Percentiles rank a stretch among this genome's conserved stretches.
Evolutionary conservation across 1,140 invertebrate species (phyloP).

Genomic region (Trichonephila clavipes): DNA sequence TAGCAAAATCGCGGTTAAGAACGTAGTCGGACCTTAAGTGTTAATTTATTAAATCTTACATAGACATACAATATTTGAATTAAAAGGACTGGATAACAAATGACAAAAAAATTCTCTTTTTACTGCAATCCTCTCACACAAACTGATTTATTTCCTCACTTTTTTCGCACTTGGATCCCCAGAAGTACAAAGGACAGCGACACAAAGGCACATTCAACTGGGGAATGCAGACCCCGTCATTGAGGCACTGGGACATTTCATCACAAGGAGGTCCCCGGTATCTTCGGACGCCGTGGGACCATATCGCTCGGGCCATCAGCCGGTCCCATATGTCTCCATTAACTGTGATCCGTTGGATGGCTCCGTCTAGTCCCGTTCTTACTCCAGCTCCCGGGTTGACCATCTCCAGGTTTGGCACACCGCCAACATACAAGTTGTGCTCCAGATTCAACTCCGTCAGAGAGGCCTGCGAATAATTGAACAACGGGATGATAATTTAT

Average conservation of each 20-base stretch:
- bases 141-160: conserved; percentile 82
- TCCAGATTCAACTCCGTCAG: conserved; percentile 92
- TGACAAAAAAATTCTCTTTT: too few relatives aligned
- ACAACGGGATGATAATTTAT: conserved; percentile 9
- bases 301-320: conserved; percentile 80
- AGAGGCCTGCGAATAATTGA: conserved; percentile 82
- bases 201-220: conserved; percentile 85
- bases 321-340: conserved; percentile 86
- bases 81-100: too few relatives aligned
- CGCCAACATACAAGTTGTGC: conserved; percentile 91
- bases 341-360: conserved; percentile 90
- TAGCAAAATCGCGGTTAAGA: too few relatives aligned
- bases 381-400: conserved; percentile 87
- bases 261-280: conserved; percentile 87
- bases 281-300: conserved; percentile 82
- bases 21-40: too few relatives aligned
- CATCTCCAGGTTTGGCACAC: conserved; percentile 87
- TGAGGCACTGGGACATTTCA: conserved; percentile 85
- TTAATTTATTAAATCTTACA: too few relatives aligned
- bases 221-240: conserved; percentile 88
- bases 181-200: conserved; percentile 84
- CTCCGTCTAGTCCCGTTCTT: conserved; percentile 88
- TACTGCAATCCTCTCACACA: not conserved
- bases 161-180: conserved; percentile 87
- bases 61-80: too few relatives aligned